phyloP scores from a whole-genome alignment of 2,797 vertebrate species.

The Cryptoprocta ferox region DNA sequence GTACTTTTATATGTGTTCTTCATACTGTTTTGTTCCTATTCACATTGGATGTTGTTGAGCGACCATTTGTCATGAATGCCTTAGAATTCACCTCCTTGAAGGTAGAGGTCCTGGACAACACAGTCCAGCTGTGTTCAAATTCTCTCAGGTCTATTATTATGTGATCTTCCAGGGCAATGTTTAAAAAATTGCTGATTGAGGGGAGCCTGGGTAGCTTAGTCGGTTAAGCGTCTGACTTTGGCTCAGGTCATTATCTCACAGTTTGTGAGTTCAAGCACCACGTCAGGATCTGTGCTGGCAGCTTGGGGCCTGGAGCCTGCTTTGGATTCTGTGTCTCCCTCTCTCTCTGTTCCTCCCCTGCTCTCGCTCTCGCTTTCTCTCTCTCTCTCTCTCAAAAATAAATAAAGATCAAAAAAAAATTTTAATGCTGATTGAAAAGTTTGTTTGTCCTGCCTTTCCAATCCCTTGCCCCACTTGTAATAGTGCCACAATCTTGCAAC shows the following conservation, averaged over 20 bases:
- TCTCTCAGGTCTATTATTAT: constrained; percentile 34
- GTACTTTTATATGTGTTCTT: neutral
- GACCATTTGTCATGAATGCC: constrained; percentile 46
- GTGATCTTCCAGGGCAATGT: neutral
- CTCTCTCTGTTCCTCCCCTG: too few relatives aligned
- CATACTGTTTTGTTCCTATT: constrained; percentile 11
- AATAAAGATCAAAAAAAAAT: too few relatives aligned
- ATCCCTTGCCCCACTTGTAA: constrained; percentile 25
- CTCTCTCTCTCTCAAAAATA: too few relatives aligned
- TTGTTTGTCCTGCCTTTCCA: neutral
- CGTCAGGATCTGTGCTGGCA: too few relatives aligned
- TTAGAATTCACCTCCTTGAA: constrained; percentile 48
- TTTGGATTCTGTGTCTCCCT: too few relatives aligned
- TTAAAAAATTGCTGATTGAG: constrained; percentile 25
- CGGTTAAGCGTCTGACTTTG: too few relatives aligned
- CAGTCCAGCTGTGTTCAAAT: constrained; percentile 14
- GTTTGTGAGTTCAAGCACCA: too few relatives aligned
- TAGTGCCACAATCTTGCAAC: constrained; percentile 38
- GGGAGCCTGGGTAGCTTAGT: too few relatives aligned
- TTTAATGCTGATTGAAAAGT: neutral
- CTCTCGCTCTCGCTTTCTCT: too few relatives aligned
- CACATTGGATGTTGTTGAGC: neutral
- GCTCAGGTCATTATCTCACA: too few relatives aligned
- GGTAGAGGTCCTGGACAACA: neutral
- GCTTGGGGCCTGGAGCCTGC: too few relatives aligned